Conservation (phyloP, 1,140 invertebrate species). For the Drosophila tristis region DNA sequence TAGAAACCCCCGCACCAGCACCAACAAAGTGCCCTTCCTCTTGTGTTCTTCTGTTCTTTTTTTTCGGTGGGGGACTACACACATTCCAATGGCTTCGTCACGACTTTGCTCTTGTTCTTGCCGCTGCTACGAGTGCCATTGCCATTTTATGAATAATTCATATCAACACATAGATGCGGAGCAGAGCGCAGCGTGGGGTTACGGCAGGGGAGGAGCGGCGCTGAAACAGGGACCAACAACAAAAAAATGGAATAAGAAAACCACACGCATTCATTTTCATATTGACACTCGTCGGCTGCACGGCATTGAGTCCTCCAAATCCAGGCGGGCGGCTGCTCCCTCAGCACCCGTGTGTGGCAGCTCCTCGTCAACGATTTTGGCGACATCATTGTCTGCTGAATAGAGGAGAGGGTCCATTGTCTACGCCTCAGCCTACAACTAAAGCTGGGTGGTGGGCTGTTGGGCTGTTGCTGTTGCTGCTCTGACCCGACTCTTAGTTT, state of each 20-base stretch:
- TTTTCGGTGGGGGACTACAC: slow-evolving; percentile 38
- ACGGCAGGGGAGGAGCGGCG: slow-evolving; percentile 8
- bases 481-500: too few relatives aligned
- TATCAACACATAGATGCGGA: slow-evolving; percentile 62
- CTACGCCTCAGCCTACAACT: slow-evolving; percentile 34
- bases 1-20: not conserved
- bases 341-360: slow-evolving; percentile 42
- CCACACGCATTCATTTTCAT: slow-evolving; percentile 75
- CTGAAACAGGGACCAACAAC: slow-evolving; percentile 5
- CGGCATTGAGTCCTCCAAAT: slow-evolving; percentile 58
- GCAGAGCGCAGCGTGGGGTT: slow-evolving; percentile 4
- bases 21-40: too few relatives aligned
- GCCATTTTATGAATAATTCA: slow-evolving; percentile 82
- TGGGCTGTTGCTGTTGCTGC: too few relatives aligned
- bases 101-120: slow-evolving; percentile 68
- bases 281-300: slow-evolving; percentile 69
- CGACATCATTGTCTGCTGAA: slow-evolving; percentile 67
- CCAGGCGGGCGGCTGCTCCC: slow-evolving; percentile 1
- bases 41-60: slow-evolving; percentile 5
- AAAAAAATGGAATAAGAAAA: slow-evolving; percentile 37
- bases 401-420: slow-evolving; percentile 43
- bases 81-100: slow-evolving; percentile 59
- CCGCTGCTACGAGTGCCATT: slow-evolving; percentile 68
- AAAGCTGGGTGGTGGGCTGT: too few relatives aligned
- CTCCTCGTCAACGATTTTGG: slow-evolving; percentile 71